Percentiles rank a stretch among this genome's conserved stretches.
phyloP scores from a whole-genome alignment of 2,113 vertebrate species.

The Rhinoptilus africanus region DNA sequence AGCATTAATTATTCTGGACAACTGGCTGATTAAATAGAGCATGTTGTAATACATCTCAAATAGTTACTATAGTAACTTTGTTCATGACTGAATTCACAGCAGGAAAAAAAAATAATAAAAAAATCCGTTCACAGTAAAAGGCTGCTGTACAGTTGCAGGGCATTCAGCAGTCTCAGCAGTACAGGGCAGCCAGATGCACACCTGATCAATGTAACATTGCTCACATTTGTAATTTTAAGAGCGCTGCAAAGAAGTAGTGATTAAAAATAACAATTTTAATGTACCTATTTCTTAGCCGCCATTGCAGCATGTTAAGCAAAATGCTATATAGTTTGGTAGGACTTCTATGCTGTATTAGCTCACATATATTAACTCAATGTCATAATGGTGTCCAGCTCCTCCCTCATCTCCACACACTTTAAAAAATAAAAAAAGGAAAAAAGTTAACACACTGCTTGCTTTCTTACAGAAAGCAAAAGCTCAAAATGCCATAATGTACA shows the following conservation, averaged over 20 bases:
- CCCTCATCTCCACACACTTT: background rate
- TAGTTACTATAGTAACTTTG: slow-evolving; percentile 28
- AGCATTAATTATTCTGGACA: background rate
- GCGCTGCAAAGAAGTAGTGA: background rate
- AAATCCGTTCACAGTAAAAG: background rate
- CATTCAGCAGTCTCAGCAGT: background rate
- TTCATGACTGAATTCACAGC: background rate
- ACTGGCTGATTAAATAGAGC: slow-evolving; percentile 3
- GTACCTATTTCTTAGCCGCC: background rate
- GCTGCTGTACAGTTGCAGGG: background rate
- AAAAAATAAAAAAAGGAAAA: too few species aligned
- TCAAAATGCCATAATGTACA: background rate
- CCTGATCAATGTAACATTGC: background rate
- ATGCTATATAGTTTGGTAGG: background rate
- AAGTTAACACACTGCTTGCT: background rate
- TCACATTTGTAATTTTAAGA: background rate
- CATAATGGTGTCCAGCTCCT: background rate
- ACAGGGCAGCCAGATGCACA: background rate
- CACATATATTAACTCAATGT: background rate
- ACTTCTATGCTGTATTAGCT: background rate
- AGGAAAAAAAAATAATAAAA: background rate
- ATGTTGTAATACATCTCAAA: background rate
- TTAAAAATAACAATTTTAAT: background rate
- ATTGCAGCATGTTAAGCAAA: background rate
- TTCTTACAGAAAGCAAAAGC: background rate